Base-by-base conservation (phyloP, 1,140 invertebrate genomes). In the Polypedilum pembai region DNA sequence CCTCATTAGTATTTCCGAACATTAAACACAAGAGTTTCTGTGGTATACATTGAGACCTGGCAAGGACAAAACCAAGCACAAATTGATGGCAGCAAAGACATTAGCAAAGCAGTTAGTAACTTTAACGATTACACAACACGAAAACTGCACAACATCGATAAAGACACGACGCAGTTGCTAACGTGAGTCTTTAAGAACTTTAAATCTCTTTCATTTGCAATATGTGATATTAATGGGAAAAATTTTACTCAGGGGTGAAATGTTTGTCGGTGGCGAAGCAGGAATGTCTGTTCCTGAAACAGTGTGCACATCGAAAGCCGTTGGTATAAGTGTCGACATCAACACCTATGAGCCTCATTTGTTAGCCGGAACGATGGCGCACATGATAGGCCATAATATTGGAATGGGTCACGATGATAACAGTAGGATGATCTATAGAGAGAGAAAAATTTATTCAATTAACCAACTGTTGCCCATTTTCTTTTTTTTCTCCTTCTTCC, bases 1-100 rank as follows among this genome's bases (percentile, higher is more conserved):
- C 77, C 69, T 75, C 85, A 86, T 17, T 85, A 96, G 94, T 97
- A 96, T 82, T 96, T 94, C 85, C 90, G 94, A 76, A 93, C 92
- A 33, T 86, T 98, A 77, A 96, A 94, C 79, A 96, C 96, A 18
- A 86, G 95, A 77, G 92, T 98, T 21, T 94, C 94, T 10, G 90
- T 98, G 76, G 92, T 96, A 63, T 98, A 98, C 84, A 91, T 98
- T 82, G 96, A 98, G 86, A 95, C 95, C 72, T 98, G 96, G 96
- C 91, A 92, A 80, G 90, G 90, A 72, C 88, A 87, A 21, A 94
- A 98, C 83, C 91, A 95, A 80, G 92, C 92, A 12, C 82, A 86
- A 76, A 91, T 94, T 75, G 88, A 92, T 78, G 88, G 89, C 75
- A 90, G 89, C 80, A 90, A 93, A 81, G 94, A 97, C 80, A 94